A percentile compares a stretch with the other conserved stretches of the same genome.
These are phyloP conservation scores for Andrena cerasifolii DNA, from an alignment of 1,140 invertebrate genomes.

Conservation along the genomic window DNA sequence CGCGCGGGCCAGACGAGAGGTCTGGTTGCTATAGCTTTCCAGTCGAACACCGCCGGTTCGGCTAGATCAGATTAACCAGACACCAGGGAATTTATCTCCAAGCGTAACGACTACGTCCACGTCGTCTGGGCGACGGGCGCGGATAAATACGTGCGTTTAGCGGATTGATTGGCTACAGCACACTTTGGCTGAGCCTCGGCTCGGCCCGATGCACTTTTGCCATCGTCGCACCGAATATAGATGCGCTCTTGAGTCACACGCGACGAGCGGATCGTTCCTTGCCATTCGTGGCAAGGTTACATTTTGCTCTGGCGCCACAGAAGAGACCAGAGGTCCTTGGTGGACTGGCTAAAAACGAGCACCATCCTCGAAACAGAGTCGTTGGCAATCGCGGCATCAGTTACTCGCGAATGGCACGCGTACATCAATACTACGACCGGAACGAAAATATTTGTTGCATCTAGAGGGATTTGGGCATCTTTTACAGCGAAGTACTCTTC, in stretches of 20 bases:
- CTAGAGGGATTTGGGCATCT: too few relatives aligned
- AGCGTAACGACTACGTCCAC: slow-evolving; percentile 52
- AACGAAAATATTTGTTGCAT: too few relatives aligned
- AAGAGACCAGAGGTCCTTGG: not conserved
- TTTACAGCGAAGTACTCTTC: too few relatives aligned
- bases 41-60: slow-evolving; percentile 41
- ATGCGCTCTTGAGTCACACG: slow-evolving; percentile 50
- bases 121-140: slow-evolving; percentile 54
- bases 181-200: slow-evolving; percentile 70
- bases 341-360: not conserved
- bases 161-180: slow-evolving; percentile 75
- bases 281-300: slow-evolving; percentile 48
- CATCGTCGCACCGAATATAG: slow-evolving; percentile 61
- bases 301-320: slow-evolving; percentile 8
- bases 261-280: slow-evolving; percentile 43
- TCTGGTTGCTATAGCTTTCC: slow-evolving; percentile 34
- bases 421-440: too few relatives aligned
- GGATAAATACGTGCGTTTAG: slow-evolving; percentile 72
- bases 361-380: not conserved
- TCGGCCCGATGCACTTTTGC: slow-evolving; percentile 54
- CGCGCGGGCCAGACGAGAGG: slow-evolving; percentile 1
- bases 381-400: too few relatives aligned
- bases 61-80: slow-evolving; percentile 49
- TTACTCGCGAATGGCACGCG: too few relatives aligned
- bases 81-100: slow-evolving; percentile 69